Conservation (phyloP, 2,888 invertebrate species). For the Agrotis segetum region DNA sequence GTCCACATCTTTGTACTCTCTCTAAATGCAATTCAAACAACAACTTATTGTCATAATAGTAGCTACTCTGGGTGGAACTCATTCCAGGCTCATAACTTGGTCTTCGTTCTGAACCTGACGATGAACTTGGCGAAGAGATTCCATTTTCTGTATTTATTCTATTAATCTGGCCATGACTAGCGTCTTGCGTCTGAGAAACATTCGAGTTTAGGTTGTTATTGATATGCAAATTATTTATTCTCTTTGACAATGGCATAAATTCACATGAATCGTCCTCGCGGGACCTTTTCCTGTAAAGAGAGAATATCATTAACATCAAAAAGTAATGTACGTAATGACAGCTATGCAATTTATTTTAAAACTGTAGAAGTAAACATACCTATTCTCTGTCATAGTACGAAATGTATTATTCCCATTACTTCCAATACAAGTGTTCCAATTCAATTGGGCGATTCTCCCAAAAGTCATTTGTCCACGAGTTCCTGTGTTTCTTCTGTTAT, state of each 20-base stretch:
- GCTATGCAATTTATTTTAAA: not conserved
- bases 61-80: constrained; percentile 94
- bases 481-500: constrained; percentile 19
- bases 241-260: constrained; percentile 96
- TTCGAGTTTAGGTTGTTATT: constrained; percentile 90
- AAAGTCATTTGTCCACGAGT: constrained; percentile 81
- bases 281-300: constrained; percentile 93
- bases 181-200: constrained; percentile 74
- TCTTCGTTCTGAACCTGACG: constrained; percentile 80
- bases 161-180: constrained; percentile 81
- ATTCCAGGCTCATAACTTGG: constrained; percentile 94
- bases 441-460: constrained; percentile 74
- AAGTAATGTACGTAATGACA: not conserved
- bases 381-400: constrained; percentile 88
- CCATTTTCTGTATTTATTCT: constrained; percentile 78
- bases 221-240: constrained; percentile 97
- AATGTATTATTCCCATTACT: constrained; percentile 81
- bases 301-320: constrained; percentile 9
- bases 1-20: constrained; percentile 93
- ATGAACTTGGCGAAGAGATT: constrained; percentile 79
- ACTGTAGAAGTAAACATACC: constrained; percentile 71
- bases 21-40: constrained; percentile 96
- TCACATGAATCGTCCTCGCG: constrained; percentile 95
- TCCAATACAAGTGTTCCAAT: constrained; percentile 78
- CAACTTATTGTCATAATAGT: constrained; percentile 97